Evolutionary conservation across 2,113 vertebrate genomes (phyloP).

Genomic region (Xenopus laevis): DNA sequence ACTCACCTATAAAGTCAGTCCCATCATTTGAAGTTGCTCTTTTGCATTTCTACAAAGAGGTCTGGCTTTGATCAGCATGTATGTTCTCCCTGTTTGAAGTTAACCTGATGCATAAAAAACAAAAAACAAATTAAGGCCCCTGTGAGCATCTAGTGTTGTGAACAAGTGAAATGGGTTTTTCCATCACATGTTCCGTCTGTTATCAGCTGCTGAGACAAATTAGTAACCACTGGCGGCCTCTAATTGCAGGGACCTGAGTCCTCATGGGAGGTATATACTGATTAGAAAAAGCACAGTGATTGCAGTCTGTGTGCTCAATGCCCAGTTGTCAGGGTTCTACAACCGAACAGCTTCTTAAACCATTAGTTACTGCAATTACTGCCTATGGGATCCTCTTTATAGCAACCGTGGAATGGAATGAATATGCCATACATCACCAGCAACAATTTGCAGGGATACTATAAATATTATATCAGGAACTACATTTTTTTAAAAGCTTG

Average conservation of each 20-base stretch:
- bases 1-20: too few relatives aligned
- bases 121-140: too few relatives aligned
- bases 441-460: too few relatives aligned
- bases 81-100: too few relatives aligned
- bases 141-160: neutral
- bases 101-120: too few relatives aligned
- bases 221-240: slow-evolving; percentile 27
- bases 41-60: too few relatives aligned
- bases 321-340: slow-evolving; percentile 13
- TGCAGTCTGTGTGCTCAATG: slow-evolving; percentile 28
- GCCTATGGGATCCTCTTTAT: neutral
- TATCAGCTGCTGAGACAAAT: slow-evolving; percentile 33
- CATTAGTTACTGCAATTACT: neutral
- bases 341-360: neutral
- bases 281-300: slow-evolving; percentile 41
- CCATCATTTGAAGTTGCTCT: too few relatives aligned
- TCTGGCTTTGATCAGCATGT: too few relatives aligned
- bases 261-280: slow-evolving; percentile 6
- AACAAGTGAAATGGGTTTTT: slow-evolving; percentile 16
- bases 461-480: too few relatives aligned
- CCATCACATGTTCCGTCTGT: slow-evolving; percentile 16
- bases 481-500: too few relatives aligned
- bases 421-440: neutral
- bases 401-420: neutral
- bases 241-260: slow-evolving; percentile 23